Percentiles rank a stretch among this genome's conserved stretches.
These are phyloP conservation scores for Onychomys leucogaster DNA, from an alignment of 2,797 vertebrate genomes.

Conservation along the genomic window DNA sequence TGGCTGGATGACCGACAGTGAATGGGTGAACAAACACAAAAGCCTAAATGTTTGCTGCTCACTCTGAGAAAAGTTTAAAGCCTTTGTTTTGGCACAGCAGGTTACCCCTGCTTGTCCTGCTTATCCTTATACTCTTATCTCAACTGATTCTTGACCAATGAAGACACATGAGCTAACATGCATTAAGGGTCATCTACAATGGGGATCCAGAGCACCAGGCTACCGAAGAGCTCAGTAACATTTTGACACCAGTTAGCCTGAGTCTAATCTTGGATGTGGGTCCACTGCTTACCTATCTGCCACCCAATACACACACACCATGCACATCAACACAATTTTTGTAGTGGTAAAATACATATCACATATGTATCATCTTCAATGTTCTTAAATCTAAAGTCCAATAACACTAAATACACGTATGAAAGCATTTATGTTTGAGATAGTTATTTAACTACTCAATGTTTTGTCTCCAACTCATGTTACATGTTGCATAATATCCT, in stretches of 20 bases:
- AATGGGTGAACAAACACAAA: not conserved
- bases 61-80: not conserved
- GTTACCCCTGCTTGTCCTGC: not conserved
- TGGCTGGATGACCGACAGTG: not conserved
- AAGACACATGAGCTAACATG: not conserved
- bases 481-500: not conserved
- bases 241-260: not conserved
- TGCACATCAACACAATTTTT: not conserved
- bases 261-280: not conserved
- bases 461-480: not conserved
- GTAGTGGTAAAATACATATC: not conserved
- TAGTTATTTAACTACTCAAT: not conserved
- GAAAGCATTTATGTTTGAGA: not conserved
- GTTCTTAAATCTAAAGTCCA: not conserved
- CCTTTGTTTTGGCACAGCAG: not conserved
- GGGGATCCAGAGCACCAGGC: not conserved
- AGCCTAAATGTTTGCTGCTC: not conserved
- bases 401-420: not conserved
- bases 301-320: not conserved
- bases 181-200: not conserved
- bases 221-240: not conserved
- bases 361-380: not conserved
- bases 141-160: not conserved
- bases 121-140: not conserved
- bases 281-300: not conserved